phyloP scores from a whole-genome alignment of 1,140 invertebrate species.

The Nephila pilipes region DNA sequence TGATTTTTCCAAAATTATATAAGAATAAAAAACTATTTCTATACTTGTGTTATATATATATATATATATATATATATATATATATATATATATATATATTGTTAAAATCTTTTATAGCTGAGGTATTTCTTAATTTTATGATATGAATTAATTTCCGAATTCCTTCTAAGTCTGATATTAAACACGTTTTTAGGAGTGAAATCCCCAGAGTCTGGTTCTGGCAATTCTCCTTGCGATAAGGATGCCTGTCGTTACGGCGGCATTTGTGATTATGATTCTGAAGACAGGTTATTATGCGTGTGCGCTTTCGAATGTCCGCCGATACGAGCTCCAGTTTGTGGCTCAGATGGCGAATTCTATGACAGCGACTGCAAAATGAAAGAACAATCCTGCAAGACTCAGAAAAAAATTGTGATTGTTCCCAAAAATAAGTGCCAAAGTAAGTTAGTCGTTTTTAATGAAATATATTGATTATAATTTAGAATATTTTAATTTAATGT shows the following conservation, averaged over 20 bases:
- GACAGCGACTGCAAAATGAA: constrained; percentile 92
- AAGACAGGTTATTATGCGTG: constrained; percentile 72
- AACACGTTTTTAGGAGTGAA: not conserved
- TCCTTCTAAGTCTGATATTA: too few species aligned
- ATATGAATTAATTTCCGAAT: too few species aligned
- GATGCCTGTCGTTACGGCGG: constrained; percentile 78
- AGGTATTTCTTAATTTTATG: not conserved
- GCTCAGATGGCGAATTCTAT: constrained; percentile 90
- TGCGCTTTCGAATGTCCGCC: constrained; percentile 78
- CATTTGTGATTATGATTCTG: constrained; percentile 77
- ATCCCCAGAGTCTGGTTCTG: constrained; percentile 57
- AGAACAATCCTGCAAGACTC: constrained; percentile 91
- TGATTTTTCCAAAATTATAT: too few species aligned
- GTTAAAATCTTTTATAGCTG: not conserved
- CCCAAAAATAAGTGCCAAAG: constrained; percentile 87
- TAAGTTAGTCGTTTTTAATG: not conserved
- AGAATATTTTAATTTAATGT: too few species aligned
- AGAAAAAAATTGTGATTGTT: constrained; percentile 89
- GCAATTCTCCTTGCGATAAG: constrained; percentile 65
- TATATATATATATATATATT: not conserved
- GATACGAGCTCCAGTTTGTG: constrained; percentile 84
- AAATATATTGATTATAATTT: too few species aligned
- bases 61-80: too few species aligned
- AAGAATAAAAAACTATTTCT: too few species aligned
- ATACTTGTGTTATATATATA: too few species aligned